Conservation (phyloP, 2,113 vertebrate species). For the Phaethon lepturus region DNA sequence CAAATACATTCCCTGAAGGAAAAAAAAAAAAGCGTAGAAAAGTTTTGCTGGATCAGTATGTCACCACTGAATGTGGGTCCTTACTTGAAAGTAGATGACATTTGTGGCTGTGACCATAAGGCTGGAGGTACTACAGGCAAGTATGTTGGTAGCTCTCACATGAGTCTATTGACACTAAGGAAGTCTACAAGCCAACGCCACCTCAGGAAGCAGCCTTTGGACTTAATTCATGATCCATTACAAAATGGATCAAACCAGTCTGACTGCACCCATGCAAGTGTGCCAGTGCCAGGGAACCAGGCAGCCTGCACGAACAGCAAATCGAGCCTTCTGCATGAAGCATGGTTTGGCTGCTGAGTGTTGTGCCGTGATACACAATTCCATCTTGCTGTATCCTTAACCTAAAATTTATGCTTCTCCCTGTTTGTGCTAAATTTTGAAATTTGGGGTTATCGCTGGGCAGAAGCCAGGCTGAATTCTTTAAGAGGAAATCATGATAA, state of each 20-base stretch:
- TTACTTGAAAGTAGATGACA: background rate
- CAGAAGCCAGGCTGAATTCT: background rate
- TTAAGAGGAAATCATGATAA: background rate
- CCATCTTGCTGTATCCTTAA: background rate
- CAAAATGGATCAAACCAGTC: too few relatives aligned
- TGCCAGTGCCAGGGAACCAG: background rate
- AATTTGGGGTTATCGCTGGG: background rate
- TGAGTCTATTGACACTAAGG: background rate
- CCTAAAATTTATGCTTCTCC: background rate
- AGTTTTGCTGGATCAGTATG: background rate
- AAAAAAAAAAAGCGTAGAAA: accelerated
- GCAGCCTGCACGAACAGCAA: background rate
- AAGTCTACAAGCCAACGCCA: background rate
- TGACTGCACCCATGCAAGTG: accelerated
- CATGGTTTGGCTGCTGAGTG: background rate
- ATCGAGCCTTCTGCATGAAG: background rate
- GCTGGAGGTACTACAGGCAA: background rate
- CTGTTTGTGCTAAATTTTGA: background rate
- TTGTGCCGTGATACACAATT: background rate
- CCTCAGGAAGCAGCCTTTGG: background rate
- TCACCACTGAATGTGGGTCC: background rate
- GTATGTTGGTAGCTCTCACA: background rate
- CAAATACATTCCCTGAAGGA: background rate
- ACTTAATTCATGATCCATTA: background rate
- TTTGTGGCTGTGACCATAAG: background rate